Evolutionary conservation across 1,140 invertebrate species (phyloP).

Genomic region (Formica exsecta): DNA sequence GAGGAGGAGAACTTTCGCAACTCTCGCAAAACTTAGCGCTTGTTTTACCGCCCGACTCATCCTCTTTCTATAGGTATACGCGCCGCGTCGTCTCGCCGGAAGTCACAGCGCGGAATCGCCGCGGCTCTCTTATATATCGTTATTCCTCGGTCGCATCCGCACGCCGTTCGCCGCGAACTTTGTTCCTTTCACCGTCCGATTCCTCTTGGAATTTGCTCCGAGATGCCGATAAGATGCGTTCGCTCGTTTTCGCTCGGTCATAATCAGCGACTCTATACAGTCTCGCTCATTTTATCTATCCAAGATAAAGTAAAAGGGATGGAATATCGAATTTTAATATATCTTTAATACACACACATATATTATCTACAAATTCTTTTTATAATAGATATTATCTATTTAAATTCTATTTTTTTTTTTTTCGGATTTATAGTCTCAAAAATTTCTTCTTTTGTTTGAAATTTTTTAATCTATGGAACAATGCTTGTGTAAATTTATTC

Average conservation of each 20-base stretch:
- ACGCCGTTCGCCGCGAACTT: slow-evolving; percentile 42
- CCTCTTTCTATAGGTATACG: slow-evolving; percentile 34
- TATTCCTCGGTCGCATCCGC: slow-evolving; percentile 6
- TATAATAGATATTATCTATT: neutral
- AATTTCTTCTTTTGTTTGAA: neutral
- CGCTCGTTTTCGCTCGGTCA: neutral
- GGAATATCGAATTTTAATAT: neutral
- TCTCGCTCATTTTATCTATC: neutral
- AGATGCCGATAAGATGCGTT: slow-evolving; percentile 2
- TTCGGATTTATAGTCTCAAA: neutral
- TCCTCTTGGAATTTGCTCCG: neutral
- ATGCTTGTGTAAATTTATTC: neutral
- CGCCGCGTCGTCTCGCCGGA: slow-evolving; percentile 67
- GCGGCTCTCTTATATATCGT: slow-evolving; percentile 32
- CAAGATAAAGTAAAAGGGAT: neutral
- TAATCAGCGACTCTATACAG: neutral
- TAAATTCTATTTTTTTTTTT: neutral
- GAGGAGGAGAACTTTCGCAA: slow-evolving; percentile 75
- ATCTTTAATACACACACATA: too few relatives aligned
- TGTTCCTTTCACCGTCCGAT: slow-evolving; percentile 30
- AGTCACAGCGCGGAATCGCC: slow-evolving; percentile 60
- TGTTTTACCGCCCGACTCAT: slow-evolving; percentile 68
- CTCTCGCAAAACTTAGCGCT: slow-evolving; percentile 79
- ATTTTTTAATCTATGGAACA: neutral
- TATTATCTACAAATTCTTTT: neutral